Evolutionary conservation across 2,797 vertebrate species (phyloP).

Genomic region (Falco novaeseelandiae): DNA sequence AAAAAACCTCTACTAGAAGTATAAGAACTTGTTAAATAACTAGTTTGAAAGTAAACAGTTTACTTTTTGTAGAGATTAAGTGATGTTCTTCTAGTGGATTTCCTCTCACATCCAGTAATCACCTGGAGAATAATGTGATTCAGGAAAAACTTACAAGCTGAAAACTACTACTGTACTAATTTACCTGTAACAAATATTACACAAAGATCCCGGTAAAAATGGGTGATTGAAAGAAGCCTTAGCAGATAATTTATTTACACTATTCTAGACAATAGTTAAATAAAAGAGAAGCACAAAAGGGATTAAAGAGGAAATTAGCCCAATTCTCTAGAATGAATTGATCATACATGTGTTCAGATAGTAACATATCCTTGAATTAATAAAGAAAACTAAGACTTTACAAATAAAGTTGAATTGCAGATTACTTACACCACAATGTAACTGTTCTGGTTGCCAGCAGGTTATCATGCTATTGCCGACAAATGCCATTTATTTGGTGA

Average conservation of each 20-base stretch:
- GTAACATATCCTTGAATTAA: background rate
- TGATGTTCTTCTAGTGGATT: background rate
- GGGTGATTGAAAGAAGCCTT: background rate
- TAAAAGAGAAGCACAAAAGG: background rate
- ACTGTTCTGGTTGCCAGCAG: background rate
- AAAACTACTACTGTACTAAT: background rate
- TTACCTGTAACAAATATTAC: background rate
- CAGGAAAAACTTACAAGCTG: background rate
- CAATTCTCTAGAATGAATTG: background rate
- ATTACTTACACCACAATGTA: background rate
- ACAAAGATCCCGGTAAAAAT: background rate
- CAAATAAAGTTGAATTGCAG: background rate
- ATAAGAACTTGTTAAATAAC: background rate
- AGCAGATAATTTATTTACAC: background rate
- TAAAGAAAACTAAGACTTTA: background rate
- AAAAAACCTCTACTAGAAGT: background rate
- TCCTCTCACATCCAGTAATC: background rate
- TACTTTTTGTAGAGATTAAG: background rate
- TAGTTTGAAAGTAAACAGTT: background rate
- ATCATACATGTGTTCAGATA: background rate
- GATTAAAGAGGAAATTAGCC: background rate
- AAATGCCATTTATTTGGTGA: background rate
- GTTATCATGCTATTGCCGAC: background rate
- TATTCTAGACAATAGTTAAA: background rate
- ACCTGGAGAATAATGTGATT: background rate